A percentile compares a stretch with the other conserved stretches of the same genome.
phyloP scores from a whole-genome alignment of 2,113 vertebrate genomes.

The Rhegmatorhina hoffmannsi region DNA sequence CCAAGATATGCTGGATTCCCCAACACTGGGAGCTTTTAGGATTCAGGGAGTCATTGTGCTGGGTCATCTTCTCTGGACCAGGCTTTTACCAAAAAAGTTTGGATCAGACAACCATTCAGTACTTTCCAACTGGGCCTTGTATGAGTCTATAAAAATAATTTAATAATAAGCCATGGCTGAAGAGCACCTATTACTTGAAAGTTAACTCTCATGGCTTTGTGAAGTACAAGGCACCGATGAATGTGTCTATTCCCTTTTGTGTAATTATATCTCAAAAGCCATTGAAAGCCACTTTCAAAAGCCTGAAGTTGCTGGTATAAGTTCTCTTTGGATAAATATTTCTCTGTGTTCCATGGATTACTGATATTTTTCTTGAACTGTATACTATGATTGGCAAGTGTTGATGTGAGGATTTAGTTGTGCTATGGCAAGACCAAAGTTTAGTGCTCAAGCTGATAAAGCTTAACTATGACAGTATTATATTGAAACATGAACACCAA shows the following conservation, averaged over 20 bases:
- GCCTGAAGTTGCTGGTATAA: background rate
- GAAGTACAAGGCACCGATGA: slow-evolving; percentile 16
- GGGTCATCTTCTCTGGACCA: background rate
- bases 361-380: background rate
- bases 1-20: background rate
- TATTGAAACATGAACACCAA: background rate
- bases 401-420: background rate
- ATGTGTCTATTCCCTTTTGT: background rate
- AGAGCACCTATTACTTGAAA: background rate
- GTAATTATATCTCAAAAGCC: slow-evolving; percentile 48
- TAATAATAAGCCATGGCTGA: slow-evolving; percentile 15
- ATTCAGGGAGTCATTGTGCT: background rate
- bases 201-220: slow-evolving; percentile 16
- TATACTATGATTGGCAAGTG: background rate
- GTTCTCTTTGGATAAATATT: slow-evolving; percentile 15
- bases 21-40: background rate
- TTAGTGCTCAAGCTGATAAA: background rate
- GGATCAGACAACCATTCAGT: background rate
- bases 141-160: slow-evolving; percentile 1
- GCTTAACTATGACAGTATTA: background rate
- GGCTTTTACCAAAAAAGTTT: background rate
- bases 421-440: background rate
- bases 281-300: background rate
- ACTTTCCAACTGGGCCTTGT: background rate
- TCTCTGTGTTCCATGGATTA: background rate